Evolutionary conservation across 2,113 vertebrate species (phyloP), one percentile per base, ranked within the genome.

Genomic region (Eudyptes chrysolophus): DNA sequence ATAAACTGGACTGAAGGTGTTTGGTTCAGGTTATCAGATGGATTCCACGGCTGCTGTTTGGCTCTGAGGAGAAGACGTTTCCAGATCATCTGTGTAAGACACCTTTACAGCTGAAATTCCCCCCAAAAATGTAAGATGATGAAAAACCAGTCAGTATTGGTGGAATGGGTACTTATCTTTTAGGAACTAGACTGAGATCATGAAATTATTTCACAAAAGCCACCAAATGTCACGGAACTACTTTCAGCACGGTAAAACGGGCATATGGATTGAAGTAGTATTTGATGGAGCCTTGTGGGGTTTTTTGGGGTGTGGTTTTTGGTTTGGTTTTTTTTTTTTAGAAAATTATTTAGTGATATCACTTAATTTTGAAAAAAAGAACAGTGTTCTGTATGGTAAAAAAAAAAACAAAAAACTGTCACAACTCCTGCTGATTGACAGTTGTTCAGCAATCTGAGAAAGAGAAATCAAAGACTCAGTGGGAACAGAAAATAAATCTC

Each of bases 181-280:
- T 68, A 46, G 27, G 44, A 87, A 40, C 13, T n/a, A 30, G 36
- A 36, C 21, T 26, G 36, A 36, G 6, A 44, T 27, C 0, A 26
- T 2, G 2, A 66, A 27, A 48, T 49, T 38, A 22, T 95, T 90
- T 85, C 71, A 51, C n/a, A 48, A n/a, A 71, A 74, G 29, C 22
- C 48, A 58, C 26, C 4, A 46, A 65, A 62, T 11, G 6, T 46
- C 34, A 30, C 0, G 3, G 66, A 30, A 30, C 24, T 44, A 13
- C 46, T 68, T 72, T 38, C 57, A 64, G 40, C 9, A 5, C 61
- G 66, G 30, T 58, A 49, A 79, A 46, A 66, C 0, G 3, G 21
- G 4, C 0, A 0, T 11, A 5, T 26, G 49, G 62, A 4, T 46
- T 84, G 55, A 49, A 62, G 36, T 2, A 49, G 25, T 27, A 32